Percentiles rank a stretch among this genome's conserved stretches.
Conservation (phyloP, 2,113 vertebrate species). For the Rhadina sibilatrix region DNA sequence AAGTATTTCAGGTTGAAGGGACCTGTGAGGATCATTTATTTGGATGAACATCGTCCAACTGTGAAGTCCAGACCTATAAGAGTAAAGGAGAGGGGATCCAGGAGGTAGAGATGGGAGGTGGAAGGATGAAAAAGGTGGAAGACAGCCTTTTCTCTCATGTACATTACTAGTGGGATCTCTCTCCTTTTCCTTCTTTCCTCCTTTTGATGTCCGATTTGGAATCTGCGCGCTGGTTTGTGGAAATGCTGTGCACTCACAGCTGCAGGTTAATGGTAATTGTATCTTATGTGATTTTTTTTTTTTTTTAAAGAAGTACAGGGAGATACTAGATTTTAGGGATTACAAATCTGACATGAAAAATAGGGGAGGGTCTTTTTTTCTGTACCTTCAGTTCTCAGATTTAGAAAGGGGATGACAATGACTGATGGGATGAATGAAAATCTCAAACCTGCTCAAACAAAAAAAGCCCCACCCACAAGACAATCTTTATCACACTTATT, state of each 20-base stretch:
- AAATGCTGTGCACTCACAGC: not conserved
- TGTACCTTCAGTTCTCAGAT: not conserved
- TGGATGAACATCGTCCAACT: not conserved
- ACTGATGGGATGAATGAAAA: not conserved
- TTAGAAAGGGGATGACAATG: not conserved
- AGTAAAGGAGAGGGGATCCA: not conserved
- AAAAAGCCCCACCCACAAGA: not conserved
- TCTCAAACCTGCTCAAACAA: not conserved
- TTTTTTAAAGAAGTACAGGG: not conserved
- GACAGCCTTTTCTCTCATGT: not conserved
- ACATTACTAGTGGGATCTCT: too few species aligned
- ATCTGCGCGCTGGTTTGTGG: not conserved
- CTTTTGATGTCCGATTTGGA: not conserved
- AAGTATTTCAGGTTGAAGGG: not conserved
- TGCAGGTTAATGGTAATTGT: not conserved
- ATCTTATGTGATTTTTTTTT: not conserved
- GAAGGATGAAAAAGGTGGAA: not conserved
- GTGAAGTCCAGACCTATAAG: rapidly evolving
- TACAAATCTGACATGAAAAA: not conserved
- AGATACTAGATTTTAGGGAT: not conserved
- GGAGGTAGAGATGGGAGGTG: not conserved
- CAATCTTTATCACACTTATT: not conserved
- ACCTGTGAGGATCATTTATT: not conserved
- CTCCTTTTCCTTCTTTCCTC: not conserved
- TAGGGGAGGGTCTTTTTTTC: not conserved